Conservation (phyloP, 2,113 vertebrate species). For the Montifringilla adamsi region DNA sequence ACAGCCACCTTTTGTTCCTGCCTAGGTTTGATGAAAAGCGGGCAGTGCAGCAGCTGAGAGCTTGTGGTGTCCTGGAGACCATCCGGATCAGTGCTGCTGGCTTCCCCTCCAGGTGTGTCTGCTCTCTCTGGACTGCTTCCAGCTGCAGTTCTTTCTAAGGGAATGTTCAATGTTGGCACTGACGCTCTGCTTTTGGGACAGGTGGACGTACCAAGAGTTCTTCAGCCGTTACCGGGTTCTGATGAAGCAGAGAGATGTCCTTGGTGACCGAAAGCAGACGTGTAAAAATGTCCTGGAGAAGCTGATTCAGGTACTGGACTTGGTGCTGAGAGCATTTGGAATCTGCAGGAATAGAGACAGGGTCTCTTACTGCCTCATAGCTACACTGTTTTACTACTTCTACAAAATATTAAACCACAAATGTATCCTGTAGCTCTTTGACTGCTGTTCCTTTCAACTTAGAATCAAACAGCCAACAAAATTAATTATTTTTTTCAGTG, state of each 20-base stretch:
- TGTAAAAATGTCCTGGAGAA: slow-evolving; percentile 95
- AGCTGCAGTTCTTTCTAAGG: background rate
- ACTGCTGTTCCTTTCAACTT: background rate
- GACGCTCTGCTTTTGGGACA: slow-evolving; percentile 58
- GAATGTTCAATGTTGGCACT: background rate
- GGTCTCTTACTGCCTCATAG: background rate
- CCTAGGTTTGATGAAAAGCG: slow-evolving; percentile 93
- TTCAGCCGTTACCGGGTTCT: slow-evolving; percentile 96
- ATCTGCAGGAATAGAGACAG: background rate
- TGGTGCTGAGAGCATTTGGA: background rate
- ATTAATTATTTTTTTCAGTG: background rate
- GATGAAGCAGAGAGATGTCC: slow-evolving; percentile 97
- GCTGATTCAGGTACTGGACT: slow-evolving; percentile 84
- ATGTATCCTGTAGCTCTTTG: background rate
- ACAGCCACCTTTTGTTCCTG: background rate
- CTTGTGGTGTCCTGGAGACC: slow-evolving; percentile 95
- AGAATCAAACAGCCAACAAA: background rate
- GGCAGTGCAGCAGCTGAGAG: slow-evolving; percentile 95
- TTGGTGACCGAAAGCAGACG: slow-evolving; percentile 89
- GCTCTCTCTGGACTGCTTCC: background rate
- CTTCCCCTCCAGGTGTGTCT: slow-evolving; percentile 90
- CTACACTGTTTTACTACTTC: background rate
- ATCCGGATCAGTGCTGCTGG: slow-evolving; percentile 97
- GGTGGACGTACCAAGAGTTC: slow-evolving; percentile 99
- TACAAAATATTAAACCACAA: background rate